Evolutionary conservation across 2,888 invertebrate genomes (phyloP), one percentile per base, ranked within the genome.

Genomic region (Dusona sp.): DNA sequence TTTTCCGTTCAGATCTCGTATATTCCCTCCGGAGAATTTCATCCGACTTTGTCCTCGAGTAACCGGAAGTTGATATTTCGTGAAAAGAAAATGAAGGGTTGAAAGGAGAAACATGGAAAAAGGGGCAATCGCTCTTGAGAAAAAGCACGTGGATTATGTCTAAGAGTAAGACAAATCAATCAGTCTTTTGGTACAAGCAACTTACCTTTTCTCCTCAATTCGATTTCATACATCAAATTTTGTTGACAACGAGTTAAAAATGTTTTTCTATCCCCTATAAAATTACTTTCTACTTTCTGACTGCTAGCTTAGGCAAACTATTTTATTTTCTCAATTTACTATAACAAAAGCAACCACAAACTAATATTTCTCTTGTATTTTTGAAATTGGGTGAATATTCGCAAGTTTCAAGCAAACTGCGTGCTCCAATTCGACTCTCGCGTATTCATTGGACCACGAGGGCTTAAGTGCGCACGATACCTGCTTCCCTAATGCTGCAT

Each of bases 1-100:
- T 74, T 79, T 83, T 73, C 54, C 67, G 65, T 83, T 65, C 65
- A n/a, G 25, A 45, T 79, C 79, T 79, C 67, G 79, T 67, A 73
- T 67, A 67, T 79, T 16, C 78, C 57, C 54, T 51, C 29, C 61
- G 57, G 38, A 83, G 67, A 73, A 73, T 79, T 79, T 79, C 25
- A 64, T 29, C 65, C 48, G 45, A n/a, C 29, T 3, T 57, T 36
- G 61, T 45, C 73, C 45, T 73, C 22, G 73, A 78, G 54, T 73
- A 79, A 79, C 54, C 38, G 29, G 78, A 33, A 64, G 38, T 57
- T 19, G 22, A 77, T 57, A 78, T 81, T 48, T 61, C 7, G 48
- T 13, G 29, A 72, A 70, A 45, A 72, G 22, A 72, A 22, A 38
- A 29, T 36, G n/a, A 68, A 57, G 73, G 22, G 11, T n/a, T 45